Evolutionary conservation across 2,113 vertebrate species (phyloP).

Genomic region (Rhabdornis inornatus): DNA sequence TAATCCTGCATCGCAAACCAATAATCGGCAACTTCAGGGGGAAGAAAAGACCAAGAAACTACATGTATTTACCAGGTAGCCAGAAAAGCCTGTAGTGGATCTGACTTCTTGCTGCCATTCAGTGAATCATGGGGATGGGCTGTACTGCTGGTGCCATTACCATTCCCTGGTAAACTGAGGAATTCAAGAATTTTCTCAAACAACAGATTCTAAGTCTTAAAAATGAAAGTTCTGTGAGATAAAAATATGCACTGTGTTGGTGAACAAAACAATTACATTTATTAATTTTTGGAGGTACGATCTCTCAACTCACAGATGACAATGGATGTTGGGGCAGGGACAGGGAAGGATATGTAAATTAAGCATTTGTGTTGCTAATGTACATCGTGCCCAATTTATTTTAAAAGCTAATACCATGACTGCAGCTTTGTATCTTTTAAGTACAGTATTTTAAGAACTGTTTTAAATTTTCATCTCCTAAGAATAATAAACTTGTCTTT

Average conservation of each 20-base stretch:
- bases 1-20: neutral
- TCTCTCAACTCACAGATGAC: neutral
- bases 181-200: neutral
- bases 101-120: neutral
- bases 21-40: neutral
- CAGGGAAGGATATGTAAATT: neutral
- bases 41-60: neutral
- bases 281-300: neutral
- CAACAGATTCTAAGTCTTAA: neutral
- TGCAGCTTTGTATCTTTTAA: neutral
- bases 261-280: neutral
- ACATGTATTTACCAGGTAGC: neutral
- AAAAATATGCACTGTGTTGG: neutral
- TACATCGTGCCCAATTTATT: neutral
- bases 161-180: neutral
- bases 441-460: neutral
- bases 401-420: neutral
- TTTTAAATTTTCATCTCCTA: neutral
- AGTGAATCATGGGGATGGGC: neutral
- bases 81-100: neutral
- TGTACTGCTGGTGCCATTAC: neutral
- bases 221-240: neutral
- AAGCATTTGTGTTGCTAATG: neutral
- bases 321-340: neutral
- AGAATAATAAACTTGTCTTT: neutral